Percentiles rank a stretch among this genome's conserved stretches.
phyloP scores from a whole-genome alignment of 2,888 invertebrate genomes.

The Plebejus melissa region DNA sequence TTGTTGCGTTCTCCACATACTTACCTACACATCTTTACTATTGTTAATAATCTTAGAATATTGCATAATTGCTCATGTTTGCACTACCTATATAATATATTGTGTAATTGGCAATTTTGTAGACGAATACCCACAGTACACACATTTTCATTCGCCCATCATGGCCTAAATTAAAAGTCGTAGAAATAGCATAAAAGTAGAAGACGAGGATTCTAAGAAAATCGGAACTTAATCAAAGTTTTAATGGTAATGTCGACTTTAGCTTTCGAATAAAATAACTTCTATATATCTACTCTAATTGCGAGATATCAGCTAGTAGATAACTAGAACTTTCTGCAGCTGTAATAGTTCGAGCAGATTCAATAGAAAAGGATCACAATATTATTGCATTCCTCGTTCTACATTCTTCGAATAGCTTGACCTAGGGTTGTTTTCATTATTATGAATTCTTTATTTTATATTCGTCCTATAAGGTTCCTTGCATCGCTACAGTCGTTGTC shows the following conservation, averaged over 20 bases:
- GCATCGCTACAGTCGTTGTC: too few relatives aligned
- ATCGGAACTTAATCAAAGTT: not conserved
- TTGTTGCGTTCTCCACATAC: too few relatives aligned
- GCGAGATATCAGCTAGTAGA: not conserved
- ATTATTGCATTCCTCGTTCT: conserved; percentile 3
- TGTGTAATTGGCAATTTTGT: too few relatives aligned
- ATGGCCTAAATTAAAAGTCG: too few relatives aligned
- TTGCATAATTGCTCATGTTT: too few relatives aligned
- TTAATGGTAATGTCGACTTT: not conserved
- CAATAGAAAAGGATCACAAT: not conserved
- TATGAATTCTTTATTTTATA: not conserved
- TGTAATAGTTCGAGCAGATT: not conserved
- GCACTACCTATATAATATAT: too few relatives aligned
- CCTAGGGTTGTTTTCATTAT: not conserved
- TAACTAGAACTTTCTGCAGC: conserved; percentile 3
- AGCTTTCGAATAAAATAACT: not conserved
- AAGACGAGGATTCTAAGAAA: not conserved
- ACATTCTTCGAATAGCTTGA: not conserved
- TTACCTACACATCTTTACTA: too few relatives aligned
- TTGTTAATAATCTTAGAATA: too few relatives aligned
- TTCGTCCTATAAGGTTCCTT: too few relatives aligned
- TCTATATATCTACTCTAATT: not conserved
- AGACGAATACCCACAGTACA: too few relatives aligned
- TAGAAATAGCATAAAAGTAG: not conserved
- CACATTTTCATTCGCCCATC: too few relatives aligned